Evolutionary conservation across 1,140 invertebrate species (phyloP).

Genomic region (Hyposmocoma kahamanoa): DNA sequence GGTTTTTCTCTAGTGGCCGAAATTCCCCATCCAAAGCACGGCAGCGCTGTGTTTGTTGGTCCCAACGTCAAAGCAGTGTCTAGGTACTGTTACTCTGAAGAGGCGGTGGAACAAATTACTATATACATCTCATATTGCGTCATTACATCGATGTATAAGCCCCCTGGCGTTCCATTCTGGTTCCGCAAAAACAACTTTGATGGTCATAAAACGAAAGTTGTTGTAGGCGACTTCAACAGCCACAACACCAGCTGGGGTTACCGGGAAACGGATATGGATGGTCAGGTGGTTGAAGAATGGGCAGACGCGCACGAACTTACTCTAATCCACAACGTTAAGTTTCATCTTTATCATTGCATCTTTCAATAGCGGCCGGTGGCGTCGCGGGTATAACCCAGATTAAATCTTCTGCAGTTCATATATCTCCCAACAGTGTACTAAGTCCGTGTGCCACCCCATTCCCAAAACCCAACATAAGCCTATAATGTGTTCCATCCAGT

Average conservation of each 20-base stretch:
- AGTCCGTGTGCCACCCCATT: background rate
- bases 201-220: background rate
- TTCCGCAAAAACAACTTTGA: background rate
- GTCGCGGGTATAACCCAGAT: background rate
- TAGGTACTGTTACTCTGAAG: background rate
- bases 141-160: background rate
- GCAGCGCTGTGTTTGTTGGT: background rate
- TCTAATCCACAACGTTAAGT: background rate
- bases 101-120: background rate
- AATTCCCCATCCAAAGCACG: background rate
- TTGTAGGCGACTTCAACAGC: constrained; percentile 1
- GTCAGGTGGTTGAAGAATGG: background rate
- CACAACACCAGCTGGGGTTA: background rate
- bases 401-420: background rate
- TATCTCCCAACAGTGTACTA: background rate
- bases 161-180: background rate
- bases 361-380: background rate
- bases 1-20: background rate
- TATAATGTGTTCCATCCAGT: background rate
- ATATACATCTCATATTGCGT: background rate
- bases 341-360: too few species aligned
- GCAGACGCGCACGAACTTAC: background rate
- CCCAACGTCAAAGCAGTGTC: background rate
- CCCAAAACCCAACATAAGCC: background rate
- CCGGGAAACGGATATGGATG: background rate